Conservation (phyloP, 2,888 invertebrate species). For the Cryptocheilus praepositus region DNA sequence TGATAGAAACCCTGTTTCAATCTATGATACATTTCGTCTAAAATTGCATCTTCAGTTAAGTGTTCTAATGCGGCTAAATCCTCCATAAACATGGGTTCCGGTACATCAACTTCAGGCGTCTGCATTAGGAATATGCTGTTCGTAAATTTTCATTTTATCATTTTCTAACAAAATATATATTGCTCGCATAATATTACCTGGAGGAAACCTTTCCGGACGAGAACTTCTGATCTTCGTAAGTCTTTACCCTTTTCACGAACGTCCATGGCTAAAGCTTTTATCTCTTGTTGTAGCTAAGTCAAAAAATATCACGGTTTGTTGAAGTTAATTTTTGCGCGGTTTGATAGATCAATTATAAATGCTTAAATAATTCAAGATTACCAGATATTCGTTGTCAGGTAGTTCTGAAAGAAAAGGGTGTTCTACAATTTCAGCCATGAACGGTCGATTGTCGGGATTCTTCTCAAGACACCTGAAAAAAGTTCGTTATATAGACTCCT, state of each 20-base stretch:
- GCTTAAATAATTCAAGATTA: conserved; percentile 71
- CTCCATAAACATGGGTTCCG: conserved; percentile 87
- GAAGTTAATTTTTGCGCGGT: background rate
- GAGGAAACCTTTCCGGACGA: conserved; percentile 70
- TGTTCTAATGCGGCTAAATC: conserved; percentile 87
- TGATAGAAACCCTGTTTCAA: conserved; percentile 82
- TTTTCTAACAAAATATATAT: background rate
- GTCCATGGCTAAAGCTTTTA: conserved; percentile 79
- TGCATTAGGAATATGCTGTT: conserved; percentile 21
- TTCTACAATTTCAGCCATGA: conserved; percentile 86
- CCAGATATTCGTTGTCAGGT: conserved; percentile 87
- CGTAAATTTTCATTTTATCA: background rate
- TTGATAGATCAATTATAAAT: background rate
- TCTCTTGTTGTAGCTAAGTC: conserved; percentile 82
- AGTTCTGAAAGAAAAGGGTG: conserved; percentile 89
- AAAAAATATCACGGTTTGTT: conserved; percentile 9
- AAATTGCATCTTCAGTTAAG: conserved; percentile 83
- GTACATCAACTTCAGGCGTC: conserved; percentile 73
- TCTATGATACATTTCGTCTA: conserved; percentile 83
- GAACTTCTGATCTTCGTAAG: conserved; percentile 76
- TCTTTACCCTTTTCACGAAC: conserved; percentile 76
- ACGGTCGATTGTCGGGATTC: conserved; percentile 90
- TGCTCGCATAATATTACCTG: conserved; percentile 60
- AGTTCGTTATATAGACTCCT: no score
- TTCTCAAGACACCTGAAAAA: conserved; percentile 86